Evolutionary conservation across 2,888 invertebrate genomes (phyloP).

Genomic region (Escarpia spicata): DNA sequence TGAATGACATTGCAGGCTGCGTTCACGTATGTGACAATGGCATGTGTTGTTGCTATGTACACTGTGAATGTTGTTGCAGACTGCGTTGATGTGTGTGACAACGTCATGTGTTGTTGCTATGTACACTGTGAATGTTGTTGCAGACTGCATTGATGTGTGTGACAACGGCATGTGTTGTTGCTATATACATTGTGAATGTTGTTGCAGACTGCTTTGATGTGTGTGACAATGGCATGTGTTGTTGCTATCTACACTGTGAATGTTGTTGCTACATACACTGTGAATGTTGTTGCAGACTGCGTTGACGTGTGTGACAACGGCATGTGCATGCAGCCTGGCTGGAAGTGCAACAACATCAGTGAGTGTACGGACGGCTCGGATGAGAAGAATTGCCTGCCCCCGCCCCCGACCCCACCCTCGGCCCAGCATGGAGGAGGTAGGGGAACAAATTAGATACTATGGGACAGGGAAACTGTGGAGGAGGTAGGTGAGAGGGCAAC

Average conservation of each 20-base stretch:
- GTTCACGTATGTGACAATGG: too few species aligned
- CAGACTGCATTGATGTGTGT: background rate
- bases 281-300: slow-evolving; percentile 12
- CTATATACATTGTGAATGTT: background rate
- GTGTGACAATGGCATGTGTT: background rate
- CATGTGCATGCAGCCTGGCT: slow-evolving; percentile 20
- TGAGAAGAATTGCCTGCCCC: background rate
- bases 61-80: background rate
- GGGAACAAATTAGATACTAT: background rate
- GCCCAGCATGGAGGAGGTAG: background rate
- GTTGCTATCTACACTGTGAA: too few species aligned
- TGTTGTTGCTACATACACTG: background rate
- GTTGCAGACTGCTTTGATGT: background rate
- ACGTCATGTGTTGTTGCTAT: background rate
- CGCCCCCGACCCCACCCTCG: background rate
- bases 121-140: too few species aligned
- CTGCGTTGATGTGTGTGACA: background rate
- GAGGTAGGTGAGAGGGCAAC: background rate
- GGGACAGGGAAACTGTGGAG: background rate
- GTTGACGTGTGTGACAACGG: slow-evolving; percentile 18
- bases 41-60: too few species aligned
- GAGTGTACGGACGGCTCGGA: background rate
- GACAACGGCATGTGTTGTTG: background rate
- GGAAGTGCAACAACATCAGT: background rate
- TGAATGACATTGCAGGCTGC: background rate